A percentile compares a stretch with the other conserved stretches of the same genome.
phyloP scores from a whole-genome alignment of 92 coral and sea anemone species.

The Scolanthus callimorphus region DNA sequence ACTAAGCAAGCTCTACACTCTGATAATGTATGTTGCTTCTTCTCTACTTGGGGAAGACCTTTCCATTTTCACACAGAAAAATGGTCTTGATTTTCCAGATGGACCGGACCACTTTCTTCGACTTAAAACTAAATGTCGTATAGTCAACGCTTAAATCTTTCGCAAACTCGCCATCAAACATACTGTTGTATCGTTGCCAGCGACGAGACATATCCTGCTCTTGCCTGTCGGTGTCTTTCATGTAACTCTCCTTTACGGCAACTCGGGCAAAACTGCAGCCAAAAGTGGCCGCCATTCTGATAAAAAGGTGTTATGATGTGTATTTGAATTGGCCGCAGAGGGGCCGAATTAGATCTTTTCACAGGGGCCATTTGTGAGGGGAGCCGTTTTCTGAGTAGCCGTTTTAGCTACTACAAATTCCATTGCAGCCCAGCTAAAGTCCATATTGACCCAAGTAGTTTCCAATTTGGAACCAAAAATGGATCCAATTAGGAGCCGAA shows the following conservation, averaged over 20 bases:
- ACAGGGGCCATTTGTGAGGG: no score
- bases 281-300: not conserved
- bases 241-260: conserved; percentile 2
- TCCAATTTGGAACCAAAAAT: no score
- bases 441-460: no score
- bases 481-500: no score
- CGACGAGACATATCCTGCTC: no score
- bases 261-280: conserved; percentile 12
- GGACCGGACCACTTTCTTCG: conserved; percentile 4
- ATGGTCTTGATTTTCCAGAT: conserved; percentile 3
- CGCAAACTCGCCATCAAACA: conserved; percentile 1
- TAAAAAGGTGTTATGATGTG: no score
- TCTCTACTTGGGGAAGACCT: conserved; percentile 10
- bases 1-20: conserved; percentile 14
- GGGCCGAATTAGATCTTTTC: no score
- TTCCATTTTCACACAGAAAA: conserved; percentile 16
- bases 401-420: no score
- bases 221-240: conserved; percentile 3
- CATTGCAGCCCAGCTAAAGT: no score
- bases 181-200: conserved; percentile 4
- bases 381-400: no score
- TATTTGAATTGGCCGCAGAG: no score
- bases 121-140: conserved; percentile 1
- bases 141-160: conserved; percentile 2
- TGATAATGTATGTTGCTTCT: conserved; percentile 7